Percentiles rank a stretch among this genome's conserved stretches.
Evolutionary conservation across 1,140 invertebrate genomes (phyloP).

Genomic region (Tetragnatha versicolor): DNA sequence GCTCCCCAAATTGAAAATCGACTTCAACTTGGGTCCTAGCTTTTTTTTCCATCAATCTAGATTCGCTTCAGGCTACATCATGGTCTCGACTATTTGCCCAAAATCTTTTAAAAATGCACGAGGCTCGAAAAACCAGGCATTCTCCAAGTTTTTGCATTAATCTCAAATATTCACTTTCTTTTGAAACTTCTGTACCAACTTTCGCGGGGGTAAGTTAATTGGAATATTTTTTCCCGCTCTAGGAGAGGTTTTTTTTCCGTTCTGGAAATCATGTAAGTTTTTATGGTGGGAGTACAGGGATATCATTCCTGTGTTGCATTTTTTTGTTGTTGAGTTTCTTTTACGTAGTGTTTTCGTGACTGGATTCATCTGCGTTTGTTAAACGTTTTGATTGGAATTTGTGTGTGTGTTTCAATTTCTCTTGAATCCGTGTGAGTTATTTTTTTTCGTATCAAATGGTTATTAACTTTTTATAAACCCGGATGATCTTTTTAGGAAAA

Average conservation of each 20-base stretch:
- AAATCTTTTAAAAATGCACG: background rate
- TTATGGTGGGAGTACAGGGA: background rate
- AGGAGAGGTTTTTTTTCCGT: background rate
- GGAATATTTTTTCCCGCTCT: background rate
- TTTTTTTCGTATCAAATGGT: too few relatives aligned
- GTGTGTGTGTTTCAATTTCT: too few relatives aligned
- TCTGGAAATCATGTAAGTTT: background rate
- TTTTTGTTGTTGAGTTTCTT: too few relatives aligned
- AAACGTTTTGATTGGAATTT: too few relatives aligned
- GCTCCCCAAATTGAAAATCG: background rate
- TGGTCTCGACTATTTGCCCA: background rate
- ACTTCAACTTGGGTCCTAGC: background rate
- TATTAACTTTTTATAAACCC: too few relatives aligned
- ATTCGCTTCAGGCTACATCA: background rate
- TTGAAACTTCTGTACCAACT: background rate
- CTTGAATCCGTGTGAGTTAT: too few relatives aligned
- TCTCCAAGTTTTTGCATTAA: background rate
- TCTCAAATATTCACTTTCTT: constrained; percentile 10
- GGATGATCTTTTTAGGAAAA: too few relatives aligned
- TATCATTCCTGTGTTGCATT: too few relatives aligned
- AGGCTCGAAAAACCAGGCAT: background rate
- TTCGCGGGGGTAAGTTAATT: background rate
- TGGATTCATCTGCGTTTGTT: too few relatives aligned
- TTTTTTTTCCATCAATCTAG: background rate
- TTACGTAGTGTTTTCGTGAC: too few relatives aligned